Percentiles rank a stretch among this genome's conserved stretches.
Conservation (phyloP, 1,140 invertebrate genomes). For the Drosophila novamexicana region DNA sequence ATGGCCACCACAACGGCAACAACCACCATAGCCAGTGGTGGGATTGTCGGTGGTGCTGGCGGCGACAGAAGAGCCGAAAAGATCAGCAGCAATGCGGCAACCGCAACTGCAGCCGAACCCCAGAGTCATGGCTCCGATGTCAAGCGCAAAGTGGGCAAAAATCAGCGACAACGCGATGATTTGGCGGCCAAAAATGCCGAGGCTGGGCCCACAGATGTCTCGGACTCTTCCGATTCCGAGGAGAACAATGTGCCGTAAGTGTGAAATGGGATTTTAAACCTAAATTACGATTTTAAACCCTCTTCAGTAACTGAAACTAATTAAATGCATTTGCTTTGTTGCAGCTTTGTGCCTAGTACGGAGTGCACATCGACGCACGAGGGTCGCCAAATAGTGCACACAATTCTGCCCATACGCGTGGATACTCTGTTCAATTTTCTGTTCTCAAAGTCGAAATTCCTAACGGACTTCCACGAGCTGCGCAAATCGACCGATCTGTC, state of each 20-base stretch:
- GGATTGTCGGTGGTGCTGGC: too few relatives aligned
- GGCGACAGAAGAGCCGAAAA: conserved; percentile 20
- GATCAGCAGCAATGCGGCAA: conserved; percentile 6
- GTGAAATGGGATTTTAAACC: too few relatives aligned
- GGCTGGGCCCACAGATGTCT: conserved; percentile 89
- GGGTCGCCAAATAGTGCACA: conserved; percentile 90
- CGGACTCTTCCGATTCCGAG: conserved; percentile 93
- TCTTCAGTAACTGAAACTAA: not conserved
- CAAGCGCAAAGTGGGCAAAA: conserved; percentile 75
- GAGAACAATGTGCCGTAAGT: conserved; percentile 86
- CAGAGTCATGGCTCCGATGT: conserved; percentile 39
- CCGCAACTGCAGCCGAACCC: conserved; percentile 7
- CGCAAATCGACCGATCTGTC: conserved; percentile 92
- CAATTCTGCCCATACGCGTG: conserved; percentile 91
- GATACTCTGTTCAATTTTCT: conserved; percentile 96
- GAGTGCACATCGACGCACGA: conserved; percentile 90
- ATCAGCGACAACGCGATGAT: conserved; percentile 63
- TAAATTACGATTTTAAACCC: too few relatives aligned
- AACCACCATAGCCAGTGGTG: not conserved
- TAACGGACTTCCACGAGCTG: conserved; percentile 91
- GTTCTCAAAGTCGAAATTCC: conserved; percentile 97
- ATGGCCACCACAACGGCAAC: not conserved
- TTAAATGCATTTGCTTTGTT: not conserved
- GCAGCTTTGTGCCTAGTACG: conserved; percentile 84
- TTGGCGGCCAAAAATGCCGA: conserved; percentile 59